Base-by-base conservation (phyloP, 2,888 invertebrate genomes). In the Portevinia maculata region DNA sequence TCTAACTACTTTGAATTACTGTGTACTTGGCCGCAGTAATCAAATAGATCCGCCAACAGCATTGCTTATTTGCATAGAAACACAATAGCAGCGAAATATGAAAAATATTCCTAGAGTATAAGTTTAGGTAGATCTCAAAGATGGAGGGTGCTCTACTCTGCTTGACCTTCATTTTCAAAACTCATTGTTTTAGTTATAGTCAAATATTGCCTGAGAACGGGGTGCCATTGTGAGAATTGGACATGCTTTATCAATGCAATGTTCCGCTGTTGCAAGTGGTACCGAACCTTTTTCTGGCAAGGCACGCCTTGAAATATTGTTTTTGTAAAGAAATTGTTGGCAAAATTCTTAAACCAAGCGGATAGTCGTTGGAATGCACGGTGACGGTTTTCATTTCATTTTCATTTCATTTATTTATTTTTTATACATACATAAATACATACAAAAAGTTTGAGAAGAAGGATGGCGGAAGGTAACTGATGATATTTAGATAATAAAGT, bases 241-340 rank as follows among this genome's bases (percentile, higher is more conserved):
- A 64, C 46, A 39, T 57, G 55, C 64, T 55, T n/a, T n/a, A n/a
- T n/a, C n/a, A 64, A 46, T 64, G n/a, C 75, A 46, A 64, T 70
- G 70, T 76, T 76, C 70, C 70, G 76, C 64, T 64, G 76, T 81
- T 50, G 32, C 24, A 37, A 62, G 32, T 46, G 64, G 74, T 52
- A 53, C 65, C 17, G 19, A 44, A 24, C 28, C 48, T 57, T 37
- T 34, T 44, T 52, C 41, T 55, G 44, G 57, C 41, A 37, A 50
- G 76, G 76, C 55, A 59, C 76, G 70, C 70, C 76, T 81, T 71
- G 60, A 76, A 71, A 48, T 13, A 32, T 5, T 34, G 24, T 48
- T 62, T 37, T 39, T 30, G 39, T 13, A 50, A 11, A 28, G 34
- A 28, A 37, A 70, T 59, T 76, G 64, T 48, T 46, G 74, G 24